Base-by-base conservation (phyloP, 2,113 vertebrate genomes). In the Silurus asotus region DNA sequence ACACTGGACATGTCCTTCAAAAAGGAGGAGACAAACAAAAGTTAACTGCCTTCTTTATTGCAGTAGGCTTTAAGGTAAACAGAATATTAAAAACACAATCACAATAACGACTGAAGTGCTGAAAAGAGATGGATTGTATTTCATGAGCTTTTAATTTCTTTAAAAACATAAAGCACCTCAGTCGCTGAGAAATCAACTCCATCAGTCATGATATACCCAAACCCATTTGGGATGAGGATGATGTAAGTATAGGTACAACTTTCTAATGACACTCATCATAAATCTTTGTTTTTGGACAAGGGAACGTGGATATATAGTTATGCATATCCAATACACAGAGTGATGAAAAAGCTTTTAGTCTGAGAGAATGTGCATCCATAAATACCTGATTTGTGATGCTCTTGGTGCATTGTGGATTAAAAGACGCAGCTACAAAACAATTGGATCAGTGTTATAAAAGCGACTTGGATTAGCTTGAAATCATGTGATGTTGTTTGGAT, bases 111-210 rank as follows among this genome's bases (percentile, higher is more conserved):
- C 53, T 20, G 28, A 59, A 56, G 53, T n/a, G 53, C n/a, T 56
- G 1, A 58, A 6, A n/a, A 82, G n/a, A 51, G 8, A 69, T 5
- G 2, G 7, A 15, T 0, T 65, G 58, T 23, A 81, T 81, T 80
- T 81, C 86, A 84, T 80, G 49, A 78, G 76, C 75, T 84, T 87
- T 84, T 87, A 70, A 84, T 88, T 81, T 72, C 69, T 59, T 82
- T 74, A 2, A 20, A 84, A 88, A 72, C 65, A n/a, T 59, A 55
- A 87, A 84, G 61, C 45, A 64, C 13, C 8, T 37, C 28, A 45
- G 51, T 62, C 65, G 61, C 79, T 62, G 49, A 67, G 55, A 72
- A 87, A 79, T 20, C 0, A 0, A 37, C 67, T 53, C 15, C 2
- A 84, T 72, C 5, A n/a, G 17, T 84, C 69, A 9, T 19, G 28